A percentile compares a stretch with the other conserved stretches of the same genome.
Conservation (phyloP, 2,113 vertebrate species). For the Formicarius rufipectus region DNA sequence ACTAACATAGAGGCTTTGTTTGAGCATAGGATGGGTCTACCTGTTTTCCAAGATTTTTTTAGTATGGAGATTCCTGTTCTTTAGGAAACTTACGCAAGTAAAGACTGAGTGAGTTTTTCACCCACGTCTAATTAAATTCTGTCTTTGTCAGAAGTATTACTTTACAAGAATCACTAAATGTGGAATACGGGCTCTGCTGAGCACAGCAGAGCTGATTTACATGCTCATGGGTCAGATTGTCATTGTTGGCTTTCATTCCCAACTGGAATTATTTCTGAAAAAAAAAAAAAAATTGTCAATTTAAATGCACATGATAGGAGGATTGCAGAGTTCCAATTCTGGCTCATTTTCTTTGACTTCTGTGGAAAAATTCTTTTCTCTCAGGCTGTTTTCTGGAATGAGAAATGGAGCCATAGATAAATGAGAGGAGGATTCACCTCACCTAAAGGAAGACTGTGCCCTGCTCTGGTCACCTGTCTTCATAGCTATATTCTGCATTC, state of each 20-base stretch:
- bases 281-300: neutral
- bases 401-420: neutral
- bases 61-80: neutral
- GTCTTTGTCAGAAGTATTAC: neutral
- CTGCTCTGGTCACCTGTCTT: neutral
- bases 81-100: neutral
- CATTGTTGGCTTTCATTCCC: constrained; percentile 25
- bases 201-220: neutral
- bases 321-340: neutral
- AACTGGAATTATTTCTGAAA: constrained; percentile 5
- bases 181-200: neutral
- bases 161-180: neutral
- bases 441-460: neutral
- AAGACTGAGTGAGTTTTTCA: neutral
- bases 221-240: neutral
- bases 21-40: neutral
- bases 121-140: neutral
- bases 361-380: constrained; percentile 17
- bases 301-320: neutral
- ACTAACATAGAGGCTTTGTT: neutral
- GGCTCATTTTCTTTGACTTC: neutral
- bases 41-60: neutral
- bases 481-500: neutral
- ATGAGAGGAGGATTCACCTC: neutral
- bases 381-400: neutral